Evolutionary conservation across 2,888 invertebrate species (phyloP).

Genomic region (Anoplius nigerrimus): DNA sequence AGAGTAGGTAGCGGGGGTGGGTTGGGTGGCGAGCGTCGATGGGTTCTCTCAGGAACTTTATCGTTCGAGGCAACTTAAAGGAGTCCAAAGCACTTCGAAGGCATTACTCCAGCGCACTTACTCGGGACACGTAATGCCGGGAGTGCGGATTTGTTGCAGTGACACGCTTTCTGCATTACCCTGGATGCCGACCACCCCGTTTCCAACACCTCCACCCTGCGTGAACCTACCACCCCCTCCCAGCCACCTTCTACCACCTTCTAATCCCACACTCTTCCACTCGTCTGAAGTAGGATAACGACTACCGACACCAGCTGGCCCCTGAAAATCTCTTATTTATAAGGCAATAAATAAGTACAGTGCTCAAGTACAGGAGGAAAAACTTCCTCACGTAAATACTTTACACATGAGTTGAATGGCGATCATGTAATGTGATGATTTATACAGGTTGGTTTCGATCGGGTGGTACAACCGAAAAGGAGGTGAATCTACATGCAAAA

Average conservation of each 20-base stretch:
- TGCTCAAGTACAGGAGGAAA: no score
- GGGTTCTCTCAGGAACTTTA: conserved; percentile 32
- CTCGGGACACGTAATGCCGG: conserved; percentile 46
- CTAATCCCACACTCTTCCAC: conserved; percentile 20
- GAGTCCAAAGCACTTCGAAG: conserved; percentile 40
- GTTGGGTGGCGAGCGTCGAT: conserved; percentile 1
- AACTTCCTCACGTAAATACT: no score
- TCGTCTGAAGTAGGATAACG: conserved; percentile 22
- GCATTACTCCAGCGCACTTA: conserved; percentile 43
- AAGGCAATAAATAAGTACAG: background rate
- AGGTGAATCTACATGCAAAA: no score
- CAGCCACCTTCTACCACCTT: conserved; percentile 11
- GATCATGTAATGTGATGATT: no score
- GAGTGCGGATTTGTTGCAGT: conserved; percentile 56
- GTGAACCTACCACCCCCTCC: background rate
- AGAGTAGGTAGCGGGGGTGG: no score
- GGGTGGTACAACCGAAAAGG: no score
- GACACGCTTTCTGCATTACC: conserved; percentile 66
- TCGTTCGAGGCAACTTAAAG: conserved; percentile 43
- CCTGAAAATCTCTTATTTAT: background rate
- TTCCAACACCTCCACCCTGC: conserved; percentile 9
- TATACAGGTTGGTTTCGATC: no score
- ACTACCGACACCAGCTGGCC: background rate
- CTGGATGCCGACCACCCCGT: conserved; percentile 25
- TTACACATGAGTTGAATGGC: no score